Evolutionary conservation across 2,797 vertebrate genomes (phyloP).

Genomic region (Sebastolobus alascanus): DNA sequence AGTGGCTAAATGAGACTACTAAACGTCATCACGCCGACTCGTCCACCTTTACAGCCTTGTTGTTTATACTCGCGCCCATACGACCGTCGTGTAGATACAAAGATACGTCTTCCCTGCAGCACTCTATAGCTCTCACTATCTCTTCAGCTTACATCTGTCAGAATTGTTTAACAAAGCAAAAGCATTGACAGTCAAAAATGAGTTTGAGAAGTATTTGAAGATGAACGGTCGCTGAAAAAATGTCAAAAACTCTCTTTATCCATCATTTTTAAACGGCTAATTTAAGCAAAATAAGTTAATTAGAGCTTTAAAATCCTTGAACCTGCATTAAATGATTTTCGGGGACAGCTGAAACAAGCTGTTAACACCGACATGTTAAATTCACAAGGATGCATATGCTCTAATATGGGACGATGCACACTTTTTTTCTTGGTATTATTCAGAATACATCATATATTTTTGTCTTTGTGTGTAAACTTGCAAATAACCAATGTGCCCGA

Average conservation of each 20-base stretch:
- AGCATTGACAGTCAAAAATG: neutral
- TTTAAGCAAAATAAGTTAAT: neutral
- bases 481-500: neutral
- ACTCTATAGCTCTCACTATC: neutral
- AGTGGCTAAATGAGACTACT: too few relatives aligned
- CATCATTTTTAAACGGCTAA: neutral
- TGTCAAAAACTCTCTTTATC: neutral
- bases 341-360: neutral
- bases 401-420: neutral
- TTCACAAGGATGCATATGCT: neutral
- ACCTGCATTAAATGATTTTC: neutral
- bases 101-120: neutral
- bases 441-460: neutral
- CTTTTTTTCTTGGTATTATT: neutral
- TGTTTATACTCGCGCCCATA: too few relatives aligned
- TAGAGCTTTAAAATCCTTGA: neutral
- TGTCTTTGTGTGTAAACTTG: slow-evolving; percentile 10
- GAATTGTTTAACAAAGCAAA: neutral
- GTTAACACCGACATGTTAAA: neutral
- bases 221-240: slow-evolving; percentile 1
- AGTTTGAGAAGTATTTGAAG: neutral
- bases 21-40: too few relatives aligned
- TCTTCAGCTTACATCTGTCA: neutral
- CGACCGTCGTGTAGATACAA: too few relatives aligned
- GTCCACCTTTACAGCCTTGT: too few relatives aligned